Evolutionary conservation across 1,140 invertebrate genomes (phyloP).

Genomic region (Euborellia annulipes): DNA sequence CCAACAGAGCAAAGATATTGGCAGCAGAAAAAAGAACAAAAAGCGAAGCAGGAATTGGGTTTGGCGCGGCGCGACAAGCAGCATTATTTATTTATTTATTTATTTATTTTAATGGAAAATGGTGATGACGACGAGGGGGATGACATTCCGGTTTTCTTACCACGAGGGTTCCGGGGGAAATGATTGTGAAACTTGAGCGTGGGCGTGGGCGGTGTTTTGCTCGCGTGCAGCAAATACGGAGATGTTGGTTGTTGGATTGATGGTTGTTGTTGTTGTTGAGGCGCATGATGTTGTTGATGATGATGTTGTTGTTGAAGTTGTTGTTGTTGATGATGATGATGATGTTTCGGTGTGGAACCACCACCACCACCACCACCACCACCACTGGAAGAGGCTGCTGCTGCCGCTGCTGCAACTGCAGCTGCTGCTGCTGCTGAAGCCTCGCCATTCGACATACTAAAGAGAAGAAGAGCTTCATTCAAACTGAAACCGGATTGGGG

Average conservation of each 20-base stretch:
- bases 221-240: constrained; percentile 54
- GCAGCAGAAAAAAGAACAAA: background rate
- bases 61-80: background rate
- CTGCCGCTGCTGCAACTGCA: background rate
- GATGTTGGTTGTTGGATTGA: constrained; percentile 31
- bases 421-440: constrained; percentile 13
- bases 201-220: constrained; percentile 38
- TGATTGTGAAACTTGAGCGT: constrained; percentile 83
- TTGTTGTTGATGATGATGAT: background rate
- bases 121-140: background rate
- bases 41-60: constrained; percentile 19
- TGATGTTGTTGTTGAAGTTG: background rate
- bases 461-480: constrained; percentile 5
- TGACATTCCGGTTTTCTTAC: constrained; percentile 30
- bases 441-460: constrained; percentile 36
- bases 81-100: no score
- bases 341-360: constrained; percentile 2
- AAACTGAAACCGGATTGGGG: background rate
- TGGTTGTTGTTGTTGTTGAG: background rate
- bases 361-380: constrained; percentile 1
- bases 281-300: background rate
- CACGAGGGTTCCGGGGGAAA: constrained; percentile 66
- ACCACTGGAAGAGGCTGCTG: background rate
- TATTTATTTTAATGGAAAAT: no score
- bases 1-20: background rate